Evolutionary conservation across 2,888 invertebrate species (phyloP), one percentile per base, ranked within the genome.

Genomic region (Melieria crassipennis): DNA sequence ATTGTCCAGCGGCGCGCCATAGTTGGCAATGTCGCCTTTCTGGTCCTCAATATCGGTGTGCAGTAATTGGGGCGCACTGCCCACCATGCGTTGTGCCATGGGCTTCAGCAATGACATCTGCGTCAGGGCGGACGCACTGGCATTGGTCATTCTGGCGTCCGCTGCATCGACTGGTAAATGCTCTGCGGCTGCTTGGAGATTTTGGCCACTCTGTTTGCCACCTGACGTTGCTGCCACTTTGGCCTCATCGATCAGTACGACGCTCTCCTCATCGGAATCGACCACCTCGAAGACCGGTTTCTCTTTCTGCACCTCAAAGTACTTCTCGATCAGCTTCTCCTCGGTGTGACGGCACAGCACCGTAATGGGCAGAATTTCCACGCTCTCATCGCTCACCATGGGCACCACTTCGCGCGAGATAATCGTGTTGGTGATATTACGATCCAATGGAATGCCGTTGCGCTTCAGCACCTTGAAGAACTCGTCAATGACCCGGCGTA

Each of bases 291-390:
- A 69, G 48, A 45, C 30, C 11, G 48, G 46, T 48, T 71, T 71
- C n/a, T 78, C 77, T 58, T 75, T 75, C 50, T 76, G 72, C n/a
- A 77, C 70, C 46, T 73, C 69, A 6, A 84, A 80, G 71, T 84
- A 85, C 71, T 84, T 83, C 9, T 81, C 79, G 11, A 85, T 79
- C 11, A 86, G 78, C 75, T 83, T 81, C 64, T 80, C 81, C 69
- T 85, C 85, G 4, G 74, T 80, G 61, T 77, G 78, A 13, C 86
- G 81, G 4, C 65, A 52, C 30, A 77, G 70, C 16, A 85, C 85
- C 4, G 76, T 76, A 6, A 79, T 76, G 0, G 86, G 86, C 10
- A 45, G 50, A 63, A 83, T 77, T 48, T 76, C 75, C 13, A 80
- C 75, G 55, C 56, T 79, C 11, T 72, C 63, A 72, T 82, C 79